phyloP scores from a whole-genome alignment of 2,113 vertebrate genomes.

The Camelus bactrianus region DNA sequence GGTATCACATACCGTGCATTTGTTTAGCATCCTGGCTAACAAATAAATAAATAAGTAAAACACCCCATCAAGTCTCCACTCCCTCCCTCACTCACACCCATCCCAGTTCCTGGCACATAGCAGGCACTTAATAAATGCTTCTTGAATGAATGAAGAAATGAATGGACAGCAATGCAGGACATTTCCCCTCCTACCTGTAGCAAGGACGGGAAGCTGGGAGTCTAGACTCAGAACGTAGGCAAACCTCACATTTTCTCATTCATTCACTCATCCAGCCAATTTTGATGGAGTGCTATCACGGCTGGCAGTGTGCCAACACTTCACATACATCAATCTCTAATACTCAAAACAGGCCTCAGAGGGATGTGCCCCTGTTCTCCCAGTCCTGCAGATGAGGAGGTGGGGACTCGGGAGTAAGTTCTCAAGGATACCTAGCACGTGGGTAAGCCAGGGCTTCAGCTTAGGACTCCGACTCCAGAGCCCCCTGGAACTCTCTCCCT shows the following conservation, averaged over 20 bases:
- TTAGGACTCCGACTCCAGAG: background rate
- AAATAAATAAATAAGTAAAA: background rate
- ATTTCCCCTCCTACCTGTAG: background rate
- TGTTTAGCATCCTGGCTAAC: background rate
- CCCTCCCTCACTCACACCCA: background rate
- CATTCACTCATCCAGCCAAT: background rate
- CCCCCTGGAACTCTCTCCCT: too few relatives aligned
- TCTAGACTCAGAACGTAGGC: background rate
- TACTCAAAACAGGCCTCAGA: background rate
- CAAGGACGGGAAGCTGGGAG: background rate
- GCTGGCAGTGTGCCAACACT: background rate
- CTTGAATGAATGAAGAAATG: background rate
- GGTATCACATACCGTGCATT: background rate
- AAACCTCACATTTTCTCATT: background rate
- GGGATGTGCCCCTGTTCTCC: background rate
- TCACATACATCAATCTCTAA: background rate
- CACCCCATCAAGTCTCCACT: background rate
- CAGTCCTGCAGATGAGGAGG: background rate
- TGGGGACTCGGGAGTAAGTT: background rate
- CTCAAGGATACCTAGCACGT: background rate
- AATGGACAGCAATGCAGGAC: background rate
- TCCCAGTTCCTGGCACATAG: background rate
- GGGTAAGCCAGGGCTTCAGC: background rate
- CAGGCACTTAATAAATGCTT: background rate
- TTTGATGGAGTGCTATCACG: background rate